phyloP scores from a whole-genome alignment of 2,888 invertebrate genomes.

The Sturmia bella region DNA sequence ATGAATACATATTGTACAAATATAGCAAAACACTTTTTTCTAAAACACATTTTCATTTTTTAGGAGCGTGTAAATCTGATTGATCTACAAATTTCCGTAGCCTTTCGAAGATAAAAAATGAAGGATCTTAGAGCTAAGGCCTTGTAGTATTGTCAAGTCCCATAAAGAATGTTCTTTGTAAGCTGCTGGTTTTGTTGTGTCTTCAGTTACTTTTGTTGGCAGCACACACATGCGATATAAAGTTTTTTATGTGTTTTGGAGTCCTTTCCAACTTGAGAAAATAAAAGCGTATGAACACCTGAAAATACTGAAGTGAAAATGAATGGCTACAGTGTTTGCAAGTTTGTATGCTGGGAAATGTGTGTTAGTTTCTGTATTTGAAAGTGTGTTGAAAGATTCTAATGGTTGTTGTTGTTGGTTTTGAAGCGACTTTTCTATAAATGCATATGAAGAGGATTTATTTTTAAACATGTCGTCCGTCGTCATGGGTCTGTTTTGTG shows the following conservation, averaged over 20 bases:
- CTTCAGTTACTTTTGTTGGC: conserved; percentile 33
- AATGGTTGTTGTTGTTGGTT: conserved; percentile 55
- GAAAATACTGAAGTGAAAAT: conserved; percentile 39
- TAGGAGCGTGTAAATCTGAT: too few species aligned
- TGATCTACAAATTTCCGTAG: too few species aligned
- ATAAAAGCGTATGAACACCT: conserved; percentile 61
- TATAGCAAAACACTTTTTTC: too few species aligned
- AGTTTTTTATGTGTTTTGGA: conserved; percentile 13
- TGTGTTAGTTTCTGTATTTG: conserved; percentile 14
- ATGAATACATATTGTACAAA: too few species aligned
- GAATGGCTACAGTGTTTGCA: not conserved
- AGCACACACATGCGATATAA: not conserved
- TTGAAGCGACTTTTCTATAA: conserved; percentile 65
- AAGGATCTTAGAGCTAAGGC: too few species aligned
- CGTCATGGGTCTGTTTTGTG: conserved; percentile 25
- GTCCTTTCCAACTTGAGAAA: conserved; percentile 54
- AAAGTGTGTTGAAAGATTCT: conserved; percentile 58
- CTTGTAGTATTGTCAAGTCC: not conserved
- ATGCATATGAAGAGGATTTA: conserved; percentile 61
- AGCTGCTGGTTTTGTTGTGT: not conserved
- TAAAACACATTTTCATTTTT: too few species aligned
- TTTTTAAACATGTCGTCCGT: conserved; percentile 56
- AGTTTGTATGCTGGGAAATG: too few species aligned
- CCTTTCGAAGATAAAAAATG: too few species aligned
- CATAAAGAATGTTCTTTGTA: not conserved